phyloP scores from a whole-genome alignment of 2,797 vertebrate species.

The Gastrophryne carolinensis region DNA sequence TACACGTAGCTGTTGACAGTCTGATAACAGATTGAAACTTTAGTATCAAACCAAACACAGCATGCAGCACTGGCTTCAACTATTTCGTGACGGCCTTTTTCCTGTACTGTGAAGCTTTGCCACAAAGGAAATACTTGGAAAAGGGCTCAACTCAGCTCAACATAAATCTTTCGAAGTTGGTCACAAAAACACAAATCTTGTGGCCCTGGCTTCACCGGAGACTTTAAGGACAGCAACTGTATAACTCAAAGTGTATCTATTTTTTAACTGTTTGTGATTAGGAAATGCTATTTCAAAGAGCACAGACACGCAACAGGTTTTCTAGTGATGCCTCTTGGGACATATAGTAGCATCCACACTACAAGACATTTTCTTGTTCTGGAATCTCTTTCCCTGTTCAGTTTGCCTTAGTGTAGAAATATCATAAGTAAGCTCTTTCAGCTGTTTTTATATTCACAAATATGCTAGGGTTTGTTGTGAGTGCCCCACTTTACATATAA shows the following conservation, averaged over 20 bases:
- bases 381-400: neutral
- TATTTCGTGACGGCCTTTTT: constrained; percentile 43
- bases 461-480: neutral
- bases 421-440: neutral
- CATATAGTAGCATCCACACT: constrained; percentile 10
- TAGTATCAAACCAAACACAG: constrained; percentile 39
- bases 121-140: constrained; percentile 51
- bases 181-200: constrained; percentile 46
- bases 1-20: constrained; percentile 15
- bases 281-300: constrained; percentile 30
- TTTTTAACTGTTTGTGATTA: constrained; percentile 17
- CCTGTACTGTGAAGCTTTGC: constrained; percentile 46
- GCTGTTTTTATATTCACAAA: neutral
- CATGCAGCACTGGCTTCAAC: constrained; percentile 26
- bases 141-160: constrained; percentile 39
- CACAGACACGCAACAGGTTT: constrained; percentile 20
- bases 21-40: constrained; percentile 45
- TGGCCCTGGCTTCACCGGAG: constrained; percentile 27
- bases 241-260: constrained; percentile 42
- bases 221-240: constrained; percentile 48
- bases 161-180: constrained; percentile 48
- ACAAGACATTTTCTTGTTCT: constrained; percentile 27
- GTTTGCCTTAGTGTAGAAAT: constrained; percentile 4
- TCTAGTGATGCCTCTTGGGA: constrained; percentile 24
- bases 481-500: neutral